A percentile compares a stretch with the other conserved stretches of the same genome.
Evolutionary conservation across 2,888 invertebrate genomes (phyloP).

Genomic region (Sesamia inferens): DNA sequence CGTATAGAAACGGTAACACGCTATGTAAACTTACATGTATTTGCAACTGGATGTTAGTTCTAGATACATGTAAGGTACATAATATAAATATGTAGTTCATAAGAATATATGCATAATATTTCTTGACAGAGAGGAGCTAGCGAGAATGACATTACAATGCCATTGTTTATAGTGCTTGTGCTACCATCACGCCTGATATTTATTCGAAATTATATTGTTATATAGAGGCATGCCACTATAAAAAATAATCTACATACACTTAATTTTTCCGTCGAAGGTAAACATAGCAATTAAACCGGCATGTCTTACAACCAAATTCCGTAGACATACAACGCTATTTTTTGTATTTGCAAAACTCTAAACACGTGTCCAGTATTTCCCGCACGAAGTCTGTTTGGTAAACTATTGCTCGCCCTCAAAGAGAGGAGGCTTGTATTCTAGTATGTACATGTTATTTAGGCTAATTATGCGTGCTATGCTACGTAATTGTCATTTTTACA

Average conservation of each 20-base stretch:
- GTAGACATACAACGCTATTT: too few relatives aligned
- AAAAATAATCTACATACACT: not conserved
- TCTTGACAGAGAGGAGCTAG: not conserved
- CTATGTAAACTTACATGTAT: conserved; percentile 3
- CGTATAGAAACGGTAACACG: not conserved
- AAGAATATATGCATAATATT: not conserved
- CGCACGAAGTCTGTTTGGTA: not conserved
- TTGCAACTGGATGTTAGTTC: not conserved
- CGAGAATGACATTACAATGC: not conserved
- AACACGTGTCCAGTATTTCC: too few relatives aligned
- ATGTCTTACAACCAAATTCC: too few relatives aligned
- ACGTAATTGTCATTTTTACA: not conserved
- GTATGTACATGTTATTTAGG: not conserved
- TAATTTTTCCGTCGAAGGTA: too few relatives aligned
- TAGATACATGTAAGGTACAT: too few relatives aligned
- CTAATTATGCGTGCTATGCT: not conserved
- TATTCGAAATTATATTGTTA: not conserved
- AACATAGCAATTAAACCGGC: too few relatives aligned
- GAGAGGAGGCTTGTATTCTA: too few relatives aligned
- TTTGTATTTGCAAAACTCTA: too few relatives aligned
- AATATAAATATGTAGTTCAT: not conserved
- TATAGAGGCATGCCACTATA: not conserved
- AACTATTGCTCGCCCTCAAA: not conserved
- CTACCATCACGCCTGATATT: not conserved
- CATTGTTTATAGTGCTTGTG: not conserved